phyloP scores from a whole-genome alignment of 2,113 vertebrate species.

The Hemiprocne comata region DNA sequence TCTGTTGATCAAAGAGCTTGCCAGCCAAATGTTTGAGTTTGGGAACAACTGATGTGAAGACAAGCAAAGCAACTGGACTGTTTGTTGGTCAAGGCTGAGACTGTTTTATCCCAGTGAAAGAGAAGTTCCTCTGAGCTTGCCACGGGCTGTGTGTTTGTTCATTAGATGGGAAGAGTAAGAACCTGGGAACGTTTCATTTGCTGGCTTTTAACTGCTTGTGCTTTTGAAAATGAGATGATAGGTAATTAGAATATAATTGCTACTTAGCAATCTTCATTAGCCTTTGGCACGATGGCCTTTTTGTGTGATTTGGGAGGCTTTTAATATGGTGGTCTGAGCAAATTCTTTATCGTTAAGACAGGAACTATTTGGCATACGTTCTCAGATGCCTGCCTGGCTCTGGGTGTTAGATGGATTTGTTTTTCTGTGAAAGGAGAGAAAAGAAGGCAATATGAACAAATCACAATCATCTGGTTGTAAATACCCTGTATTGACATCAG shows the following conservation, averaged over 20 bases:
- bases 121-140: conserved; percentile 25
- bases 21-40: neutral
- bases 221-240: conserved; percentile 45
- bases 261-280: conserved; percentile 54
- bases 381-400: neutral
- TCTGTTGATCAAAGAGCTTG: neutral
- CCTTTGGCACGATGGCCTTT: conserved; percentile 29
- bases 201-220: conserved; percentile 45
- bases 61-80: neutral
- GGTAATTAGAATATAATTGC: conserved; percentile 55
- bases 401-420: neutral
- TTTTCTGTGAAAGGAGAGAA: neutral
- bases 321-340: neutral
- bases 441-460: neutral
- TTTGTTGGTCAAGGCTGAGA: conserved; percentile 31
- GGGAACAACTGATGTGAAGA: neutral
- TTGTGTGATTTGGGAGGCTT: neutral
- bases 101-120: conserved; percentile 34
- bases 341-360: neutral
- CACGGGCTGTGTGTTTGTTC: conserved; percentile 53
- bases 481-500: neutral
- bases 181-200: conserved; percentile 30
- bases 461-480: neutral
- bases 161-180: neutral
- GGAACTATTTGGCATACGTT: neutral